phyloP scores from a whole-genome alignment of 2,797 vertebrate species.

The Myiothlypis coronata region DNA sequence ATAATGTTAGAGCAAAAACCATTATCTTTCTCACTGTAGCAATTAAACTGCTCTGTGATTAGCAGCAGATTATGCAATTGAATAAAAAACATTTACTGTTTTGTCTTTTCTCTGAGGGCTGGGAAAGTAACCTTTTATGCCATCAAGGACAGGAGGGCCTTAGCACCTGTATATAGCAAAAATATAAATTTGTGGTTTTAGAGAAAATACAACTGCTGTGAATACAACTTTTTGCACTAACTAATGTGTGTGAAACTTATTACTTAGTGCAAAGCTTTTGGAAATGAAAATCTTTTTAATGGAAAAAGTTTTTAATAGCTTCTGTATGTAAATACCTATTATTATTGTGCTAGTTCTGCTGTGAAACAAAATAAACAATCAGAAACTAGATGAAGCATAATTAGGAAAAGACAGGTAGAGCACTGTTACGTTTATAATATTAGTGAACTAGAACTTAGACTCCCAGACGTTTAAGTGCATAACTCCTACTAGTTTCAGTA shows the following conservation, averaged over 20 bases:
- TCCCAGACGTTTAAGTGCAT: background rate
- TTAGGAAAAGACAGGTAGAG: background rate
- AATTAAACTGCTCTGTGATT: slow-evolving; percentile 5
- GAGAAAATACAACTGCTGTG: background rate
- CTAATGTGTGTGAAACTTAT: background rate
- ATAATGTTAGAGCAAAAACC: background rate
- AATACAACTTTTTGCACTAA: background rate
- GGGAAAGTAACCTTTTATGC: background rate
- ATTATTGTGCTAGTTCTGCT: background rate
- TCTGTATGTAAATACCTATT: background rate
- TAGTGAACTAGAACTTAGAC: background rate
- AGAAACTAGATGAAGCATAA: background rate
- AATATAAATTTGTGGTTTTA: background rate
- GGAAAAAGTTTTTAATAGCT: background rate
- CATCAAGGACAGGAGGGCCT: background rate
- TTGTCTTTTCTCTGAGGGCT: background rate
- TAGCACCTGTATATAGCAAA: background rate
- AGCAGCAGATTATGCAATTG: background rate
- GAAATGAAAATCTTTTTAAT: background rate
- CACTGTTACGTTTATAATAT: background rate
- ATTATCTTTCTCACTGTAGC: slow-evolving; percentile 6
- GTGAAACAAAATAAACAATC: background rate
- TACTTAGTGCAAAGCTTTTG: background rate
- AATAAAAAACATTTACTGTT: background rate
- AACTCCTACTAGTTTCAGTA: background rate